A percentile compares a stretch with the other conserved stretches of the same genome.
Conservation (phyloP, 2,797 vertebrate species). For the Eremophila alpestris region DNA sequence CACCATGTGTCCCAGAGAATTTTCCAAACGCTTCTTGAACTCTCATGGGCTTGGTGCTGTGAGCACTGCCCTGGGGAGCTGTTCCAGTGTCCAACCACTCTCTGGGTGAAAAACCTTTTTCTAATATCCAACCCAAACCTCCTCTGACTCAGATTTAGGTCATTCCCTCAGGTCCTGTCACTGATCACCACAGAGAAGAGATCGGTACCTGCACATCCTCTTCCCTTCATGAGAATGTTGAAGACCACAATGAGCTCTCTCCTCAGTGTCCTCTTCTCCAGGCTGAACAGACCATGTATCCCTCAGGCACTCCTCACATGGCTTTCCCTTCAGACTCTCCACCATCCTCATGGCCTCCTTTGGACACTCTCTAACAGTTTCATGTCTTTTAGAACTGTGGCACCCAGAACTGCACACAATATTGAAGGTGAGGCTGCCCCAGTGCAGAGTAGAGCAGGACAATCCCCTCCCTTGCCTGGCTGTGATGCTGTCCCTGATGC, state of each 20-base stretch:
- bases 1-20: rapidly evolving
- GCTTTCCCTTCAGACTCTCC: too few species aligned
- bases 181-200: background rate
- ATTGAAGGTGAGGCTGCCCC: rapidly evolving
- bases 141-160: background rate
- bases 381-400: background rate
- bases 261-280: background rate
- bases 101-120: background rate
- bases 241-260: background rate
- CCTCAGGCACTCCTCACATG: rapidly evolving
- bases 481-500: rapidly evolving
- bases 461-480: rapidly evolving
- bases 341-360: background rate
- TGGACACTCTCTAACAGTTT: background rate
- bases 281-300: background rate
- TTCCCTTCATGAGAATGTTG: background rate
- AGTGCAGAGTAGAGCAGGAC: rapidly evolving
- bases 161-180: rapidly evolving
- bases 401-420: background rate
- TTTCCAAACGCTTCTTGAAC: rapidly evolving
- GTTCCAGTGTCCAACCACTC: rapidly evolving
- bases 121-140: background rate
- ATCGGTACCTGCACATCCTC: background rate
- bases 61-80: background rate
- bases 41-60: background rate